Evolutionary conservation across 2,888 invertebrate genomes (phyloP), one percentile per base, ranked within the genome.

Genomic region (Tineola bisselliella): DNA sequence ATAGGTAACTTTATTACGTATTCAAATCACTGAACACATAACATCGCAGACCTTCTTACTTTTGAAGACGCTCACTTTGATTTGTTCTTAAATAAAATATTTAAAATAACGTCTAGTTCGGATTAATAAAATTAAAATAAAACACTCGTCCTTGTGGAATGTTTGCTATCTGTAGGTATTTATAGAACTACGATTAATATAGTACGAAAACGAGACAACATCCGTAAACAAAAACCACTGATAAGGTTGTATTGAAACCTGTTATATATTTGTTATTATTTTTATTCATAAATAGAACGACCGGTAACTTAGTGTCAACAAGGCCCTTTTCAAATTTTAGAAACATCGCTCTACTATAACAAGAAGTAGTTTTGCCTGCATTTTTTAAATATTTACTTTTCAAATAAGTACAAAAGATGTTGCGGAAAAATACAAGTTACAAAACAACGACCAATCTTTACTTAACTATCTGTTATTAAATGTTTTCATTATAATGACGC

Each of bases 1-100:
- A 48, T 48, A 25, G 25, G 25, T 25, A 48, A 48, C 48, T 48
- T 48, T 48, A 48, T 48, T 48, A 48, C 15, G 48, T 48, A 48
- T 48, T 48, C 48, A 48, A 15, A 48, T n/a, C 48, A 48, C 48
- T 48, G 13, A 10, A 17, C n/a, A n/a, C n/a, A 48, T 17, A 48
- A 48, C 48, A 43, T 43, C 43, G 8, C 48, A 48, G 15, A 15
- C 2, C 48, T 48, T 48, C 13, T n/a, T 38, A 12, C 38, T 10
- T 38, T 38, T 38, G 38, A 38, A 6, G 38, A 6, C 38, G 38
- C 38, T 38, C 38, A 38, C 38, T 6, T 38, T 38, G 38, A 38
- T 38, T 38, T 38, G 38, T 38, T 12, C 6, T 38, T 38, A 12
- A 38, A 38, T 38, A 38, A 38, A 38, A 8, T 31, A 10, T 10